phyloP scores from a whole-genome alignment of 2,888 invertebrate species.

The Hypselothyrea guttata region DNA sequence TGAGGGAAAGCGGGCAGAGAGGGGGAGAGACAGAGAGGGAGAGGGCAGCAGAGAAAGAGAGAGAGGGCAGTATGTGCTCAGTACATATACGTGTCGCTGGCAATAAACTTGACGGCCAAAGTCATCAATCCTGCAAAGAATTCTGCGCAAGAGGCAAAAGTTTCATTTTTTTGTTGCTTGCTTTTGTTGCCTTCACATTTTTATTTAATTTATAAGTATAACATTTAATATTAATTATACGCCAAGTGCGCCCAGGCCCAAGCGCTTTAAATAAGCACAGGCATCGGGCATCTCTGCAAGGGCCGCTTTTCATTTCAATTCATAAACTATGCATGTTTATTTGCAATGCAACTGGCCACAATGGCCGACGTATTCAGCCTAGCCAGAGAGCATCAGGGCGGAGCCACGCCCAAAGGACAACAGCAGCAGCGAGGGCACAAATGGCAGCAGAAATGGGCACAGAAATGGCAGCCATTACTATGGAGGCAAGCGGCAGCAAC shows the following conservation, averaged over 20 bases:
- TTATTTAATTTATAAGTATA: slow-evolving; percentile 75
- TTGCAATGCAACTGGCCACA: slow-evolving; percentile 70
- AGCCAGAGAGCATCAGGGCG: no score
- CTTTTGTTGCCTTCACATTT: slow-evolving; percentile 33
- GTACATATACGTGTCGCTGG: slow-evolving; percentile 54
- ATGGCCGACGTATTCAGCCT: slow-evolving; percentile 47
- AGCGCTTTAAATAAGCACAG: slow-evolving; percentile 58
- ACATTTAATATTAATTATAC: slow-evolving; percentile 78
- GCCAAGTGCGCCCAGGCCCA: slow-evolving; percentile 61
- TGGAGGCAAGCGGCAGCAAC: neutral
- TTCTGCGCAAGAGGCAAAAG: slow-evolving; percentile 40
- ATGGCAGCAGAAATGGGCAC: neutral
- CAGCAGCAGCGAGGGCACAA: slow-evolving; percentile 1
- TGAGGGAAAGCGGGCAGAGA: no score
- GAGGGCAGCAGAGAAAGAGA: no score
- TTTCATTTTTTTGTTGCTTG: slow-evolving; percentile 28
- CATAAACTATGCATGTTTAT: slow-evolving; percentile 74
- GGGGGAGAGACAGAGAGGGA: no score
- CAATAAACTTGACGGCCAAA: slow-evolving; percentile 68
- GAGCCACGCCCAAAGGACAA: slow-evolving; percentile 34
- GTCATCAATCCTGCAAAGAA: slow-evolving; percentile 66
- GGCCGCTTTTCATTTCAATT: slow-evolving; percentile 71
- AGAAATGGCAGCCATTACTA: neutral
- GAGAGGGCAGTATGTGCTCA: slow-evolving; percentile 17
- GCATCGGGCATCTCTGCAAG: slow-evolving; percentile 46